Conservation (phyloP, 2,113 vertebrate species). For the Microcebus murinus region DNA sequence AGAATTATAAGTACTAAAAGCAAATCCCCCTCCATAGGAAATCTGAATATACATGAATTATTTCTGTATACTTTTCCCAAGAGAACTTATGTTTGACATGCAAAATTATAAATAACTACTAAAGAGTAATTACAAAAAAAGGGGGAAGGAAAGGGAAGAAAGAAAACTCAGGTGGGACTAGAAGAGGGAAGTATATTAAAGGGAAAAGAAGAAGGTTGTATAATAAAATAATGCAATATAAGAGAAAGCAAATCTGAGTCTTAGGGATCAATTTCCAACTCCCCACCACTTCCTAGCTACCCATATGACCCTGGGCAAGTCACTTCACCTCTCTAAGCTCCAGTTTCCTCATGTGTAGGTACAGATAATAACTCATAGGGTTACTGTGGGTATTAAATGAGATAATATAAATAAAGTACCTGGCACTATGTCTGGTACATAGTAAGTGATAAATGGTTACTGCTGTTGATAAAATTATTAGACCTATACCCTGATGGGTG, state of each 20-base stretch:
- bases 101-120: conserved; percentile 42
- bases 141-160: not conserved
- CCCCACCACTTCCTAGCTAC: not conserved
- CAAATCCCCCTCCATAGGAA: not conserved
- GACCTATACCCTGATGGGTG: not conserved
- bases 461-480: not conserved
- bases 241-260: not conserved
- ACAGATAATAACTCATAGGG: not conserved
- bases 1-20: not conserved
- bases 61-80: not conserved
- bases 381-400: not conserved
- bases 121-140: not conserved
- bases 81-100: not conserved
- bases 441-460: not conserved
- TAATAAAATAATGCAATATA: conserved; percentile 17
- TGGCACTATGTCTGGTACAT: not conserved
- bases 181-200: not conserved
- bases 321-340: not conserved
- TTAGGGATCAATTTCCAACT: not conserved
- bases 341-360: not conserved
- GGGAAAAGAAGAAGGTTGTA: not conserved
- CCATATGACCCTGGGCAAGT: not conserved
- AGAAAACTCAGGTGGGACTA: not conserved
- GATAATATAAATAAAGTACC: not conserved
- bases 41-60: not conserved